A percentile compares a stretch with the other conserved stretches of the same genome.
Conservation (phyloP, 2,888 invertebrate genomes). For the Chloromyia formosa region DNA sequence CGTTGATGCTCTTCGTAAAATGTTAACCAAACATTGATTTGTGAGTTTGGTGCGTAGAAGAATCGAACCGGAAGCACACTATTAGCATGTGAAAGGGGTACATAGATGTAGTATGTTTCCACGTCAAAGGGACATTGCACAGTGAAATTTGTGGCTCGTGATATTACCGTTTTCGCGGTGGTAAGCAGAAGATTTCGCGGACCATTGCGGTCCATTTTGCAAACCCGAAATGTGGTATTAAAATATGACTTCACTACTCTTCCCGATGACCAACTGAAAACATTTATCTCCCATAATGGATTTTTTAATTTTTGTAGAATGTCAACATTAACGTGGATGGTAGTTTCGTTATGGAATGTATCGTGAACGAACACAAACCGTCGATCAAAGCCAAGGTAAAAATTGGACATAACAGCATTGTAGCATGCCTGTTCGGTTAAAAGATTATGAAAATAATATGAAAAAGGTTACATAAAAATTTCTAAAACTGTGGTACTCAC, state of each 20-base stretch:
- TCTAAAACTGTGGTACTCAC: no score
- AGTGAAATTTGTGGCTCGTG: background rate
- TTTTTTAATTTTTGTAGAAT: background rate
- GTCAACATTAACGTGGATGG: background rate
- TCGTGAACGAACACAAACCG: background rate
- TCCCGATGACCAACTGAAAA: background rate
- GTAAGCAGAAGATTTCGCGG: background rate
- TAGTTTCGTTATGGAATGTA: background rate
- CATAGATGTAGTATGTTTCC: background rate
- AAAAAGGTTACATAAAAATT: no score
- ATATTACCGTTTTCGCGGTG: background rate
- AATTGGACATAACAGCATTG: background rate
- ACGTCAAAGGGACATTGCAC: background rate
- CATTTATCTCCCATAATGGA: background rate
- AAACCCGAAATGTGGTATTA: background rate
- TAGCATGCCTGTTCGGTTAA: background rate
- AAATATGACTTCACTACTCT: background rate
- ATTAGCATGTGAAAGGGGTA: background rate
- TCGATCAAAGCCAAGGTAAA: background rate
- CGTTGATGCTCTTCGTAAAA: background rate
- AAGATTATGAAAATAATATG: no score
- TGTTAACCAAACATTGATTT: background rate
- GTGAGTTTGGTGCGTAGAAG: background rate
- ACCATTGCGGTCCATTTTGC: background rate
- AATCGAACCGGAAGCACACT: background rate